Base-by-base conservation (phyloP, 53 echinoderm and acorn worm species). In the Arbacia lixula region DNA sequence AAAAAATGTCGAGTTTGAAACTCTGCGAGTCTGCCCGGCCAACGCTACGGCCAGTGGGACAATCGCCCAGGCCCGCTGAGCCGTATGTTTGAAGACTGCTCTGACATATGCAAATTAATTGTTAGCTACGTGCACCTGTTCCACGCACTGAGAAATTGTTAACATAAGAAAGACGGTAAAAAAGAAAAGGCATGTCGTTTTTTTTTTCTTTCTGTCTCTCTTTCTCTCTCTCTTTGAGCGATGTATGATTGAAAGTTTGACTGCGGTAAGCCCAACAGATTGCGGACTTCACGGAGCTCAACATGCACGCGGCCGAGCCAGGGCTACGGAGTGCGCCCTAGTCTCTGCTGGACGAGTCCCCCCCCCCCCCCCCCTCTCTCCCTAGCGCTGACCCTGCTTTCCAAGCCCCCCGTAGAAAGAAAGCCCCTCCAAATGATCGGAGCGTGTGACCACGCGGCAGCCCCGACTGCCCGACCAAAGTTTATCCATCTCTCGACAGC, bases 41-140 rank as follows among this genome's bases (percentile, higher is more conserved):
- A 46, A 46, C 49, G 49, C 49, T 46, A 14, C 49, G 9, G 49
- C 49, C 49, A 46, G n/a, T n/a, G n/a, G n/a, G n/a, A n/a, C n/a
- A n/a, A n/a, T n/a, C n/a, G n/a, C n/a, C n/a, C n/a, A 56, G 49
- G 63, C 64, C 82, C 63, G 82, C 63, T 41, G 33, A 17, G 50
- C 3, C 82, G 82, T n/a, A 42, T 29, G 82, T 38, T n/a, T 8
- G 26, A 33, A 34, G 34, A 20, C 63, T 81, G 25, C 82, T 49
- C 41, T 81, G 82, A 61, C 82, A 49, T 81, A 81, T 81, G 82
- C 82, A 81, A 81, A 81, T 81, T 81, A 81, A 81, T 81, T 62
- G 82, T 63, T 41, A 30, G 82, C 62, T 63, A 42, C 63, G 28
- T 81, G 82, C 82, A 81, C 82, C 82, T 81, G 82, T 81, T 81